phyloP scores from a whole-genome alignment of 2,888 invertebrate genomes.

The Epiblema foenella region DNA sequence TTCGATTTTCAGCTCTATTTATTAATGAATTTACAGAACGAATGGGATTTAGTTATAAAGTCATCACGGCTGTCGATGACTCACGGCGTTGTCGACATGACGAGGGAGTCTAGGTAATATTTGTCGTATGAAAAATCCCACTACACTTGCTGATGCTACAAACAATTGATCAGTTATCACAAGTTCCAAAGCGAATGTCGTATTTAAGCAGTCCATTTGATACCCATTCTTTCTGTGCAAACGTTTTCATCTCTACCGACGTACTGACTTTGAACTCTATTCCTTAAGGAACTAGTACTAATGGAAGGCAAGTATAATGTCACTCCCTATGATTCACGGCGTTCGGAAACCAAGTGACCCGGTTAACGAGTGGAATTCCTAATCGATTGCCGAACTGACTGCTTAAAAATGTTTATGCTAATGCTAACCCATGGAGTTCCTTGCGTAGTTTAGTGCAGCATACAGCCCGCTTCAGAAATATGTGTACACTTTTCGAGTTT shows the following conservation, averaged over 20 bases:
- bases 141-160: too few species aligned
- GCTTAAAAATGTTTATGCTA: constrained; percentile 3
- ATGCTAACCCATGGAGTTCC: not conserved
- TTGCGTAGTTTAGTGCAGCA: not conserved
- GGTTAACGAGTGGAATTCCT: constrained; percentile 33
- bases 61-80: too few species aligned
- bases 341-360: constrained; percentile 34
- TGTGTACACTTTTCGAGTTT: too few species aligned
- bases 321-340: constrained; percentile 27
- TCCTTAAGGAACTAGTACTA: constrained; percentile 1
- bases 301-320: not conserved
- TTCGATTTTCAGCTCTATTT: too few species aligned
- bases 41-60: too few species aligned
- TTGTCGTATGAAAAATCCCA: not conserved
- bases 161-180: too few species aligned
- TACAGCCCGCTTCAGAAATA: too few species aligned
- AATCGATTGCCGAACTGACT: constrained; percentile 37
- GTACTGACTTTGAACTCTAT: not conserved
- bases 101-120: too few species aligned
- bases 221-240: not conserved
- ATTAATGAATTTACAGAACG: too few species aligned
- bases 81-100: too few species aligned
- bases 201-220: not conserved
- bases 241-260: not conserved
- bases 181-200: constrained; percentile 17